Base-by-base conservation (phyloP, 2,797 vertebrate genomes). In the Lutra lutra region DNA sequence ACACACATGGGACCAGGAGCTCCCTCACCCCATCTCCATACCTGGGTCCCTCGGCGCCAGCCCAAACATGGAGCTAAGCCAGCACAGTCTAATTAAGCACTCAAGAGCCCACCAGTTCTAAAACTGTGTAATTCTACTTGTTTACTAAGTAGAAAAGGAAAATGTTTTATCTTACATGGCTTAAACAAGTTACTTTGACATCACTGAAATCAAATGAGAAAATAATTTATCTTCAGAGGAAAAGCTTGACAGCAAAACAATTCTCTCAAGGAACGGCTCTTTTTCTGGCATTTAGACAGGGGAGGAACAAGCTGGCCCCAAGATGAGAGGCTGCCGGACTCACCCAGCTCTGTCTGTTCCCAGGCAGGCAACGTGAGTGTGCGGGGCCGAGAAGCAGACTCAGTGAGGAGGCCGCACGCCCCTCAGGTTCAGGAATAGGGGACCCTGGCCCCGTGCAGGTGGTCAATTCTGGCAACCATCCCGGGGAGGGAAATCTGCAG, bases 341-440 rank as follows among this genome's bases (percentile, higher is more conserved):
- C n/a, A 9, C 2, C 80, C 25, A 32, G 51, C 43, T 38, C 48
- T 15, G 40, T 51, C 72, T 84, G 40, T 51, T 48, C n/a, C 46
- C 38, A 2, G 0, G 0, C 20, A 46, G 3, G 35, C 27, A 27
- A 4, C 0, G 3, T 5, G 32, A 15, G 2, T 0, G 0, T 1
- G 0, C 1, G 12, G 51, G 35, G 73, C 56, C 12, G 0, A 5
- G 29, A 68, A 43, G 4, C 0, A 0, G 27, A 32, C 20, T 27
- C 29, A 17, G 20, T 5, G 32, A 70, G 23, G 38, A 68, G 75
- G 25, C 10, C 38, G 58, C 8, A 2, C 10, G 6, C 72, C 72
- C 2, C 72, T 25, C 40, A 27, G 40, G 72, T 40, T 43, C 40
- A 15, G 40, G 25, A 73, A 73, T 73, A 0, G 7, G 3, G 12